phyloP scores from a whole-genome alignment of 2,888 invertebrate species.

The Hydroisotoma schaefferi region DNA sequence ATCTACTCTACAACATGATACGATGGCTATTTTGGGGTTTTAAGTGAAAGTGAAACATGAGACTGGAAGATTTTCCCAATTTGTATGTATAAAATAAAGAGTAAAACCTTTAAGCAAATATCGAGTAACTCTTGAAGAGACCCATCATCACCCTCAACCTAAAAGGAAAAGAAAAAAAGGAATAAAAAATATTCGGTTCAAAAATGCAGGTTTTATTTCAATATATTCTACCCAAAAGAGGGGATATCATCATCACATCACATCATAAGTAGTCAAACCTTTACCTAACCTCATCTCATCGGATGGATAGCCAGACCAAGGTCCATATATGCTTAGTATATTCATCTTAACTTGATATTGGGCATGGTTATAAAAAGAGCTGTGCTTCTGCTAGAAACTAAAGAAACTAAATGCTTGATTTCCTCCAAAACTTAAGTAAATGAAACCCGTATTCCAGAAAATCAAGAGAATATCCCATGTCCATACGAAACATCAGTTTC shows the following conservation, averaged over 20 bases:
- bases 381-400: too few relatives aligned
- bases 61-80: background rate
- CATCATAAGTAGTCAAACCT: background rate
- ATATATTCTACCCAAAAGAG: background rate
- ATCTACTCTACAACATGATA: too few relatives aligned
- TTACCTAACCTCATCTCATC: too few relatives aligned
- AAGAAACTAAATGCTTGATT: background rate
- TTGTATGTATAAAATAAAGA: background rate
- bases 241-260: background rate
- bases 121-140: constrained; percentile 5
- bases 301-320: too few relatives aligned
- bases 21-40: too few relatives aligned
- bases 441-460: constrained; percentile 3
- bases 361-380: too few relatives aligned
- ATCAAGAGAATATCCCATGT: background rate
- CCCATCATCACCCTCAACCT: too few relatives aligned
- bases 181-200: background rate
- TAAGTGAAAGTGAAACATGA: constrained; percentile 11
- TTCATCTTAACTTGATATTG: too few relatives aligned
- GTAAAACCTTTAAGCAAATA: constrained; percentile 1
- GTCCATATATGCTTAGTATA: too few relatives aligned
- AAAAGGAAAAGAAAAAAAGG: background rate
- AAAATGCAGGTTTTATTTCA: constrained; percentile 3
- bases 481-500: too few relatives aligned
- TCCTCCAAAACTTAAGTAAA: background rate